phyloP scores from a whole-genome alignment of 2,797 vertebrate genomes.

The Pseudocheirus occidentalis region DNA sequence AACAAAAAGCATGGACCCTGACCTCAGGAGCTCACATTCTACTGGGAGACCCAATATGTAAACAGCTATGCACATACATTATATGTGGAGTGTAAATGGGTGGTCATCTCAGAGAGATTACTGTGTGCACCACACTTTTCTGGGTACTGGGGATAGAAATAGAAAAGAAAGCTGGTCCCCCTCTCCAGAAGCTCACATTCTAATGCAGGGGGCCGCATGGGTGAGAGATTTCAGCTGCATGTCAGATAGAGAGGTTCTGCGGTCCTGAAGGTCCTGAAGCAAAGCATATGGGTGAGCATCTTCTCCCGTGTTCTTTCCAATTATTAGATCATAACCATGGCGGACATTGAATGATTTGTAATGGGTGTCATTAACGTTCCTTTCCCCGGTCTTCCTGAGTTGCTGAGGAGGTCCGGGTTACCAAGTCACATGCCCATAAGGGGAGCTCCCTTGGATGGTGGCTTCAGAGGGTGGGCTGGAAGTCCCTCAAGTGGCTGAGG shows the following conservation, averaged over 20 bases:
- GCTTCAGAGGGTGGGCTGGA: background rate
- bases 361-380: background rate
- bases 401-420: background rate
- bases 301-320: background rate
- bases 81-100: background rate
- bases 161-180: background rate
- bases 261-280: background rate
- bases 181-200: background rate
- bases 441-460: background rate
- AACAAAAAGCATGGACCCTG: background rate
- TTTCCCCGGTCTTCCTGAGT: background rate
- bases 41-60: background rate
- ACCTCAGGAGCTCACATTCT: background rate
- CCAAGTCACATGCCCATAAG: background rate
- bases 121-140: background rate
- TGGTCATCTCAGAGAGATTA: background rate
- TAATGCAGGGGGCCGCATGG: background rate
- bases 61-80: background rate
- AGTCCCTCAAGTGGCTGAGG: background rate
- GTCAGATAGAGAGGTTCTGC: background rate
- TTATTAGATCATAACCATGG: background rate
- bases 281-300: background rate
- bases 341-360: background rate
- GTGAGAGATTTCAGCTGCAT: background rate
- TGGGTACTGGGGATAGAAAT: background rate